Evolutionary conservation across 2,797 vertebrate species (phyloP).

Genomic region (Urophycis tenuis): DNA sequence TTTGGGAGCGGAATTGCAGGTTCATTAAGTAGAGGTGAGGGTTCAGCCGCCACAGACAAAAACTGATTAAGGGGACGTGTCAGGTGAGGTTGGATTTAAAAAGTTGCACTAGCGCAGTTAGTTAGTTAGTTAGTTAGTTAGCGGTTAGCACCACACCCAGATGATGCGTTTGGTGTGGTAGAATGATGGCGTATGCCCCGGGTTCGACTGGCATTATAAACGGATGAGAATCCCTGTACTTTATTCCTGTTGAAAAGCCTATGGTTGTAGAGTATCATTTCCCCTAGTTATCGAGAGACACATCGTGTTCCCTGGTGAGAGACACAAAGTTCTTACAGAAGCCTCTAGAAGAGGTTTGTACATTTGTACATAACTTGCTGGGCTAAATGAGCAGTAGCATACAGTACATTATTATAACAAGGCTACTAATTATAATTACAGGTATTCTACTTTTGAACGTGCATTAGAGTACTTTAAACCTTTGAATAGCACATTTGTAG

Average conservation of each 20-base stretch:
- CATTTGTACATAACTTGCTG: too few relatives aligned
- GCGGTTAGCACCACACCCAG: not conserved
- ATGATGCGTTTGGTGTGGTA: not conserved
- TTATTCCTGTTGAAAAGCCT: not conserved
- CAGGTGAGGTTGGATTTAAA: slow-evolving; percentile 16
- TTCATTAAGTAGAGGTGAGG: slow-evolving; percentile 22
- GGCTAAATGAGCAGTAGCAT: not conserved
- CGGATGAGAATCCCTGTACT: slow-evolving; percentile 1
- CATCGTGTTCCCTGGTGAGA: not conserved
- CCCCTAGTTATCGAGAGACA: not conserved
- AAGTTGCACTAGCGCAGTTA: slow-evolving; percentile 17
- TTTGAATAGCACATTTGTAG: not conserved
- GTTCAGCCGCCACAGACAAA: slow-evolving; percentile 12
- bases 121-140: not conserved
- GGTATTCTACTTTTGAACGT: not conserved
- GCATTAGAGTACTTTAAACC: not conserved
- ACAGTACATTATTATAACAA: not conserved
- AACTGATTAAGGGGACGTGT: slow-evolving; percentile 22
- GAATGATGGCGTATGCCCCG: slow-evolving; percentile 15
- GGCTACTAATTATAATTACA: not conserved
- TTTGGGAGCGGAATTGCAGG: slow-evolving; percentile 7
- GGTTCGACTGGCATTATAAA: slow-evolving; percentile 56
- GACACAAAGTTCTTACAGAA: not conserved
- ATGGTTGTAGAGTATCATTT: not conserved
- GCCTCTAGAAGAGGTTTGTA: not conserved